Percentiles rank a stretch among this genome's conserved stretches.
These are phyloP conservation scores for Rhagonycha fulva DNA, from an alignment of 2,888 invertebrate species.

Conservation along the genomic window DNA sequence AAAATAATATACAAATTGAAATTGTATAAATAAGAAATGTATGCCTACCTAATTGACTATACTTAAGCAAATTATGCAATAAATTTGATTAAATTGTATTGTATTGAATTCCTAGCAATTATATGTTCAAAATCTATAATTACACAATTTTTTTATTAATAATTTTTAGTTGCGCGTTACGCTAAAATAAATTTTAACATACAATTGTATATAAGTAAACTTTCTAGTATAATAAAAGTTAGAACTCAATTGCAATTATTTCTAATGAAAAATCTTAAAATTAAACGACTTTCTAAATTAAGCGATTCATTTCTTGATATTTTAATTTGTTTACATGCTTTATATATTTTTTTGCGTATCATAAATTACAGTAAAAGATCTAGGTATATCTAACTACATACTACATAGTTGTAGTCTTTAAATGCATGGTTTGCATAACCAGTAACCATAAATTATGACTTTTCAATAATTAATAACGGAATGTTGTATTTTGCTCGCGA, in stretches of 20 bases:
- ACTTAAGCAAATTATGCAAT: background rate
- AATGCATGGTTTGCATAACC: background rate
- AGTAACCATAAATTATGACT: background rate
- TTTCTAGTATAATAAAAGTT: background rate
- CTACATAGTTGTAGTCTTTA: background rate
- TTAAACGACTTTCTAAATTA: slow-evolving; percentile 1
- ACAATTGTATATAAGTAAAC: background rate
- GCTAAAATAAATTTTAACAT: background rate
- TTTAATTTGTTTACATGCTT: background rate
- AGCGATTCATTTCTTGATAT: background rate
- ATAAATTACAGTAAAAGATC: background rate
- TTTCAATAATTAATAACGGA: too few relatives aligned
- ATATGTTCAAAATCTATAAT: background rate
- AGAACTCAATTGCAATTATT: background rate
- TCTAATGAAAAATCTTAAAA: background rate
- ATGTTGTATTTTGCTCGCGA: too few relatives aligned
- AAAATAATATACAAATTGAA: background rate
- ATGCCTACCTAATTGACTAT: background rate
- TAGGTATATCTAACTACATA: background rate
- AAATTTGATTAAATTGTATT: background rate
- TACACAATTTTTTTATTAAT: background rate
- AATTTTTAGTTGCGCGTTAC: background rate
- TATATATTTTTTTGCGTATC: background rate
- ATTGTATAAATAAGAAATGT: background rate
- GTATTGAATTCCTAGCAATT: background rate